Conservation (phyloP, 2,113 vertebrate genomes). For the Seriola dumerili region DNA sequence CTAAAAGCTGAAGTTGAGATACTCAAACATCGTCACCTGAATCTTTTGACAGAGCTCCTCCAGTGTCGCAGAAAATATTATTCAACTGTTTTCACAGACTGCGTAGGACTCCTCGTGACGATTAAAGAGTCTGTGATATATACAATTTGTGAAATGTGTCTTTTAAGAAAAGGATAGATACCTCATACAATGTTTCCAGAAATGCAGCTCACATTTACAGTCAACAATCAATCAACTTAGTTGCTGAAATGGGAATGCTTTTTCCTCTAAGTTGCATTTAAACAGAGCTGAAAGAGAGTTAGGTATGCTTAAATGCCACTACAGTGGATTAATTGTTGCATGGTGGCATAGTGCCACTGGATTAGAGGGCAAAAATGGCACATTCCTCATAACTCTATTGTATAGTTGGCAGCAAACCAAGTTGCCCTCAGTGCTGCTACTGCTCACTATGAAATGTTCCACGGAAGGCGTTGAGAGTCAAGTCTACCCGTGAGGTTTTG, state of each 20-base stretch:
- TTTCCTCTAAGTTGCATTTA: slow-evolving; percentile 29
- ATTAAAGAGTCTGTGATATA: neutral
- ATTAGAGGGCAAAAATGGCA: slow-evolving; percentile 55
- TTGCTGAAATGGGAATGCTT: slow-evolving; percentile 11
- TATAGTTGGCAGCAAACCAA: slow-evolving; percentile 65
- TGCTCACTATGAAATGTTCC: slow-evolving; percentile 51
- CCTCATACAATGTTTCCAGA: too few species aligned
- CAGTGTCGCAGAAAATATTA: neutral
- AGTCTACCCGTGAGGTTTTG: slow-evolving; percentile 62
- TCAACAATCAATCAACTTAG: slow-evolving; percentile 6
- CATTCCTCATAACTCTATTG: slow-evolving; percentile 62
- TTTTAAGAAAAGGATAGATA: too few species aligned
- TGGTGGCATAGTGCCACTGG: slow-evolving; percentile 45
- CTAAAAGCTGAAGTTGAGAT: neutral
- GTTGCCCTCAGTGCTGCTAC: slow-evolving; percentile 42
- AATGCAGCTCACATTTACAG: too few species aligned
- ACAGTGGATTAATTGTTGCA: slow-evolving; percentile 52
- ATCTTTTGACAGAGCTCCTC: slow-evolving; percentile 2
- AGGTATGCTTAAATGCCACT: slow-evolving; percentile 46
- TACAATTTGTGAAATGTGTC: neutral
- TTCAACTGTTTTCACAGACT: neutral
- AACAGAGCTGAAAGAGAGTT: slow-evolving; percentile 41
- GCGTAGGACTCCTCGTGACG: neutral
- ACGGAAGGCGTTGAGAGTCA: slow-evolving; percentile 45
- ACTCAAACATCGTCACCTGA: neutral